Evolutionary conservation across 2,888 invertebrate genomes (phyloP), one percentile per base, ranked within the genome.

Genomic region (Andrena bucephala): DNA sequence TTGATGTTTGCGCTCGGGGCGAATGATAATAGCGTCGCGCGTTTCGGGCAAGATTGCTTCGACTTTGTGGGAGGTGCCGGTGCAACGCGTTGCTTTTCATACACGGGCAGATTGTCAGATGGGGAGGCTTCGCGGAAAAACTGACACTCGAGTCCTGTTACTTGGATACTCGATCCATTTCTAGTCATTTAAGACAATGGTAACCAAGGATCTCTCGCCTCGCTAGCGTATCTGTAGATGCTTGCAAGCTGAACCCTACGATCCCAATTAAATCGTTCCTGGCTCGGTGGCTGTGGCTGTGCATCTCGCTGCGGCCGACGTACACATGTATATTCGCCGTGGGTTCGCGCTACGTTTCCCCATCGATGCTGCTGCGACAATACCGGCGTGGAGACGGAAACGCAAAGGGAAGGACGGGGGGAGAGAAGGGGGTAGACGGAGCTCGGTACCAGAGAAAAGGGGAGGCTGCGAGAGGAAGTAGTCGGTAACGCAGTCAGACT

Each of bases 261-360:
- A 72, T 59, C 70, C 68, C 80, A 76, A 72, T 83, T 73, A 81
- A 76, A 76, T 80, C 68, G 59, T 50, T 76, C 71, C 7, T 57
- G 36, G 52, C 7, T 76, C 59, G 72, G n/a, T 65, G 59, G 69
- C 75, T 60, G 54, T 10, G 60, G 29, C n/a, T 42, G 52, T 8
- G 42, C 5, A 48, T 48, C 33, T 31, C 20, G 42, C 42, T 36
- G 27, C 48, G 5, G 8, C 36, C 20, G 2, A 52, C 36, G 54
- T 31, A 42, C 36, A 50, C 10, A 16, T 1, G 54, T 10, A 54
- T 42, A 54, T 10, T 50, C n/a, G 52, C 16, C 50, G 33, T 27
- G 5, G 60, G 1, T 62, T 67, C 63, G 36, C 69, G 65, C 66
- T 54, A 59, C 62, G 29, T 68, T 68, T 60, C 79, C 42, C 13